These are phyloP conservation scores for Cyprinodon tularosa DNA, from an alignment of 2,113 vertebrate species.

Conservation along the genomic window DNA sequence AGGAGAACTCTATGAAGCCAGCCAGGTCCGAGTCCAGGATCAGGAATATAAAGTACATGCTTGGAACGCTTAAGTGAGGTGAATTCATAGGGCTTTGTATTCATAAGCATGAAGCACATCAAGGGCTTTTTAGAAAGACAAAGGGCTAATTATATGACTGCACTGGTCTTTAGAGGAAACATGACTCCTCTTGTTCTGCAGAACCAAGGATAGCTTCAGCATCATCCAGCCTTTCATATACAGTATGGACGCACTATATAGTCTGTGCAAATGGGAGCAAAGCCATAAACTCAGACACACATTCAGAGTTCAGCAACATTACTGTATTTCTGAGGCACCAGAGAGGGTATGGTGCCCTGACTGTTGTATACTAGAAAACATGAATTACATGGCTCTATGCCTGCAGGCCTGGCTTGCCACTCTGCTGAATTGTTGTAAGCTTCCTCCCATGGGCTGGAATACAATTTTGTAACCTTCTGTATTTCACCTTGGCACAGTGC, in stretches of 20 bases:
- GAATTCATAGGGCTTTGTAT: constrained; percentile 54
- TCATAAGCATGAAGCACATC: constrained; percentile 54
- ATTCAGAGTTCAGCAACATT: constrained; percentile 17
- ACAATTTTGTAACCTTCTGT: constrained; percentile 28
- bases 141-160: constrained; percentile 49
- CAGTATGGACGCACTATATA: constrained; percentile 12
- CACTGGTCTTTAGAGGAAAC: constrained; percentile 57
- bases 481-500: constrained; percentile 45
- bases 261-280: constrained; percentile 1
- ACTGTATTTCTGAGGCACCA: constrained; percentile 33
- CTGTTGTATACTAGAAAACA: constrained; percentile 59
- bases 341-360: constrained; percentile 40
- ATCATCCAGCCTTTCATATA: constrained; percentile 3
- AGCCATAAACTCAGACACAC: constrained; percentile 7
- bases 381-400: constrained; percentile 57
- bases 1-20: constrained; percentile 51
- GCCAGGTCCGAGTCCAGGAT: constrained; percentile 35
- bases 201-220: constrained; percentile 1
- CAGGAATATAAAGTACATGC: constrained; percentile 64
- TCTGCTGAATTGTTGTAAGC: constrained; percentile 65
- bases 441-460: constrained; percentile 40
- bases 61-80: constrained; percentile 37
- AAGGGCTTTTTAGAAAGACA: constrained; percentile 58
- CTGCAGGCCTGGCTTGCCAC: constrained; percentile 49
- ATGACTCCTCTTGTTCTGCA: constrained; percentile 36